Base-by-base conservation (phyloP, 2,113 vertebrate genomes). In the Archilochus colubris region DNA sequence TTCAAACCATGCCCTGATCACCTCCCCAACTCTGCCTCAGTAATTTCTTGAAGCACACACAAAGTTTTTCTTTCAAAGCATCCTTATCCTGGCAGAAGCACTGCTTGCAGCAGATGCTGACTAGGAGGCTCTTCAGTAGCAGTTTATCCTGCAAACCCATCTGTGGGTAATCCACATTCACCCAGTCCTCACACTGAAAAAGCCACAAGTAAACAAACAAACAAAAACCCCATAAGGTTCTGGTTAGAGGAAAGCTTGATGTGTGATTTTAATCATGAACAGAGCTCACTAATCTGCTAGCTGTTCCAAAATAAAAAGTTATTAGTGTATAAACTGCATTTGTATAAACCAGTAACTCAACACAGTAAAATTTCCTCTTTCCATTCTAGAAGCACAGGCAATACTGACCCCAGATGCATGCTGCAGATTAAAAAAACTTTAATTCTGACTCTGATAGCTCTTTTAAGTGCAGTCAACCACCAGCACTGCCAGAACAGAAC, bases 121-220 rank as follows among this genome's bases (percentile, higher is more conserved):
- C 36, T 9, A 27, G 24, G 53, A 68, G 40, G 67, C 25, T 85
- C 75, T 58, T 40, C 90, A 69, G 90, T 3, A 80, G 76, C 75
- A 10, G 38, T 89, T 86, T 78, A 67, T 36, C 72, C 63, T 63
- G 53, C 38, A 72, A 7, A 62, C 5, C 30, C 25, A 33, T 11
- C 67, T 53, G 40, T 0, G 3, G 38, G 25, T 28, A 24, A 77
- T 16, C 46, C 23, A 8, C 0, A 0, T 21, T 82, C 68, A 80
- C 31, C 61, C 13, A 69, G 31, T 46, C 50, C 74, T 91, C 44
- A 7, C 0, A 3, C 64, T 82, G 79, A 89, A 91, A 91, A 88
- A 85, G 66, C 54, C 86, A 68, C 53, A 64, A 79, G 62, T n/a
- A 72, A 94, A 88, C 54, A 75, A 83, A 78, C 31, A 76, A 94